Evolutionary conservation across 2,113 vertebrate species (phyloP).

Genomic region (Empidonax alnorum): DNA sequence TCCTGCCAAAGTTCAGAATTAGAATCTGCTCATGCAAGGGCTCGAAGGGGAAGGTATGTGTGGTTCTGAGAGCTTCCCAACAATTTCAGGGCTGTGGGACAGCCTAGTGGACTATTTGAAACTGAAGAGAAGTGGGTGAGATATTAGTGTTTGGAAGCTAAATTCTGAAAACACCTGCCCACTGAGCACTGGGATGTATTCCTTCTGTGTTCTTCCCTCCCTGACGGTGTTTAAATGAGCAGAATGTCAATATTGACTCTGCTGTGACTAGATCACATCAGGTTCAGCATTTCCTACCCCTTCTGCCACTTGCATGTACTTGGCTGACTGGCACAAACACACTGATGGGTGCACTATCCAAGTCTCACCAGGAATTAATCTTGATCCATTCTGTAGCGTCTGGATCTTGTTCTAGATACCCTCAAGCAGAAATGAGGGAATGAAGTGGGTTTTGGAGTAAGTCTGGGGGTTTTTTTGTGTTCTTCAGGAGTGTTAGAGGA

Average conservation of each 20-base stretch:
- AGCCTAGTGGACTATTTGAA: background rate
- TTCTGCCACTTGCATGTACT: background rate
- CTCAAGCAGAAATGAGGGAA: background rate
- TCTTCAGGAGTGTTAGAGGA: background rate
- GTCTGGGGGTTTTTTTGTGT: rapidly evolving
- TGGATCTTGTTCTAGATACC: background rate
- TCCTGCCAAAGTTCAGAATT: background rate
- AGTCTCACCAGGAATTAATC: background rate
- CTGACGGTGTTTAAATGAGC: background rate
- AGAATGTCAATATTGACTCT: conserved; percentile 17
- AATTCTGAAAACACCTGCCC: background rate
- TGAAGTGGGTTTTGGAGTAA: background rate
- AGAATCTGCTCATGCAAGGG: background rate
- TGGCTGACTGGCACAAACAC: background rate
- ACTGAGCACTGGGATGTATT: background rate
- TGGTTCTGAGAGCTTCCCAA: background rate
- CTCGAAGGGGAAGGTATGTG: background rate
- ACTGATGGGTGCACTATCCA: rapidly evolving
- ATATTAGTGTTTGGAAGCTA: background rate
- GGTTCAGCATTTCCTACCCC: background rate
- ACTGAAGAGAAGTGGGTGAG: background rate
- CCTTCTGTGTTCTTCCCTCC: background rate
- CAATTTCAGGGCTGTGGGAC: background rate
- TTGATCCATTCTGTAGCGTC: background rate
- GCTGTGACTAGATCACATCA: background rate